These are phyloP conservation scores for Caenorhabditis remanei DNA, from an alignment of 1,140 invertebrate species.

Conservation along the genomic window DNA sequence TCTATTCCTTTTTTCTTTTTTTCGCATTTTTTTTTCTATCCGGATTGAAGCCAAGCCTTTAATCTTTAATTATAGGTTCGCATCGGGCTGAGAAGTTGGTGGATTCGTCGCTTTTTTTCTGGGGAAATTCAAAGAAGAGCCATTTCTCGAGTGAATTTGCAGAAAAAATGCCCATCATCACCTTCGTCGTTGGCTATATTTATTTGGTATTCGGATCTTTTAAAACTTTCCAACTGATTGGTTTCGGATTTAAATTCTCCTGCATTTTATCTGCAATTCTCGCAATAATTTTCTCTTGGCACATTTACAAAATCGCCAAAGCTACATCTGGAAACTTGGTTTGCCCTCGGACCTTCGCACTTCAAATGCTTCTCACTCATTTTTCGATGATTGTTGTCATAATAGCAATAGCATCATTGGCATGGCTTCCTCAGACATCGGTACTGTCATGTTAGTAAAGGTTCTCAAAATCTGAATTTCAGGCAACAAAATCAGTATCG, in stretches of 20 bases:
- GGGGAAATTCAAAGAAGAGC: too few species aligned
- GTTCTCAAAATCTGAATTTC: background rate
- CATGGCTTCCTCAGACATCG: background rate
- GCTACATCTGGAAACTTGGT: background rate
- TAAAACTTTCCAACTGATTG: background rate
- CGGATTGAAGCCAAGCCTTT: background rate
- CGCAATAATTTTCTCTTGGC: background rate
- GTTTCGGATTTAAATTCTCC: background rate
- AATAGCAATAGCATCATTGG: background rate
- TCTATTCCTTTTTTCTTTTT: too few species aligned
- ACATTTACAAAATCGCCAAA: background rate
- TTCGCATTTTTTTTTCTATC: too few species aligned
- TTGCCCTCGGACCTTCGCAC: constrained; percentile 1
- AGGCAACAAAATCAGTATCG: background rate
- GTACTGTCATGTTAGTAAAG: background rate
- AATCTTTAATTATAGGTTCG: background rate
- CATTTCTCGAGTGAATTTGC: background rate
- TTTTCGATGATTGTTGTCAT: constrained; percentile 10
- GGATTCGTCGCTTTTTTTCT: too few species aligned
- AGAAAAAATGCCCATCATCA: background rate
- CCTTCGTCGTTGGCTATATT: background rate
- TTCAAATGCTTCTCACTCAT: constrained; percentile 10
- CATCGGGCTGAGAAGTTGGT: background rate
- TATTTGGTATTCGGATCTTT: constrained; percentile 15
- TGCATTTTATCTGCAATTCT: background rate